These are phyloP conservation scores for Chascanopsetta lugubris DNA, from an alignment of 2,113 vertebrate species.

Conservation along the genomic window DNA sequence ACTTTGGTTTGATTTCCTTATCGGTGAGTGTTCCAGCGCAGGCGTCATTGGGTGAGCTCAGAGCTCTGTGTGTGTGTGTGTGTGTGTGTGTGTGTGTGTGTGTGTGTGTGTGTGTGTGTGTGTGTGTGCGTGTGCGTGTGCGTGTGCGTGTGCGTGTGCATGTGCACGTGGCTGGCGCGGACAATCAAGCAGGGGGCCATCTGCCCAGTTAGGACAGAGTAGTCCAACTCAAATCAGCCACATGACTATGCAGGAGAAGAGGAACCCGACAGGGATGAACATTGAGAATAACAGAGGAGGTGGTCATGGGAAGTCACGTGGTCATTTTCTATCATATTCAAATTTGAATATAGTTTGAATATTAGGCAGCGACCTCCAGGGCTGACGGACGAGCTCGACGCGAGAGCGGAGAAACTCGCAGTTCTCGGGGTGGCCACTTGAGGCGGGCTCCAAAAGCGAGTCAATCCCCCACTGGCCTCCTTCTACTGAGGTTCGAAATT, in stretches of 20 bases:
- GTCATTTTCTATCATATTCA: too few species aligned
- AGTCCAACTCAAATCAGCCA: conserved; percentile 19
- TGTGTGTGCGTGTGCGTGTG: conserved; percentile 9
- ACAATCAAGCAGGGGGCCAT: conserved; percentile 32
- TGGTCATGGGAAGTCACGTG: background rate
- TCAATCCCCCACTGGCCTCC: too few species aligned
- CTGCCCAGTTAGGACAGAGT: conserved; percentile 13
- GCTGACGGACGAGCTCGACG: too few species aligned
- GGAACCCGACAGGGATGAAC: background rate
- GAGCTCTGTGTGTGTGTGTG: conserved; percentile 28
- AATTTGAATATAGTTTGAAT: too few species aligned
- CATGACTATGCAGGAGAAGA: background rate
- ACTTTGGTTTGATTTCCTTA: conserved; percentile 62
- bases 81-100: conserved; percentile 6
- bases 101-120: conserved; percentile 6
- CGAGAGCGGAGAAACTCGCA: too few species aligned
- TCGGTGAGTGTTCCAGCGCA: conserved; percentile 40
- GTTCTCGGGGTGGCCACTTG: too few species aligned
- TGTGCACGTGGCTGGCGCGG: conserved; percentile 15
- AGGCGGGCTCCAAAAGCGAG: too few species aligned
- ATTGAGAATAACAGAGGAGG: background rate
- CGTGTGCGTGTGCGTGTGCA: conserved; percentile 17
- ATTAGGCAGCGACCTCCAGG: too few species aligned
- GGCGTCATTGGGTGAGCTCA: conserved; percentile 19
- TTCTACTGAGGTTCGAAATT: too few species aligned